Evolutionary conservation across 2,797 vertebrate species (phyloP), one percentile per base, ranked within the genome.

Genomic region (Pantherophis alleghaniensis): DNA sequence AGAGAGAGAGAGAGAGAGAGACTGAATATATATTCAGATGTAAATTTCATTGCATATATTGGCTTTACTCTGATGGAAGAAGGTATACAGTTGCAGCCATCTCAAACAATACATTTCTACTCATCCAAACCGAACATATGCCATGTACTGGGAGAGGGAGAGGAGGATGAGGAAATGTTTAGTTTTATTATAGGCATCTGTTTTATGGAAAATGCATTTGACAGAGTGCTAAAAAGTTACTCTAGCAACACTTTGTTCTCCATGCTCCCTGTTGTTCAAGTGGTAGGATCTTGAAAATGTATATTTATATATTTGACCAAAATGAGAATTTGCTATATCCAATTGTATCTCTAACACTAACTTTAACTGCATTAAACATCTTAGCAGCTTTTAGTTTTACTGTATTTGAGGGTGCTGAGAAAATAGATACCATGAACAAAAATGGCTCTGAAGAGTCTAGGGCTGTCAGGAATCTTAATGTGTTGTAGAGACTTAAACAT

Each of bases 391-490:
- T 89, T 91, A 95, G 91, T 93, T 95, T 94, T 95, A 42, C 42
- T 96, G 6, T 88, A 60, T 93, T 96, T 90, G 94, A 94, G 55
- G 87, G 86, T 94, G 93, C 86, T 92, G 95, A 95, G 96, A 95
- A 90, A 94, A 96, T 96, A 96, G 93, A n/a, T 90, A 59, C 87
- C 89, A 83, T 87, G 95, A 95, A 93, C 86, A 95, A 96, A 95
- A 96, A 90, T 87, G 95, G 57, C 95, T 96, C 94, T 92, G 56
- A 94, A 95, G 95, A 96, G 95, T 96, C 87, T 94, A 94, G 94
- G 91, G 10, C 96, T 95, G 95, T 94, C 96, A 86, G 86, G 91
- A 92, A 88, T 95, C 95, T 96, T 96, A 96, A 57, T n/a, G 47
- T 59, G 92, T 95, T 88, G 61, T 88, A 92, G 37, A 89, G 86